Conservation (phyloP, 2,888 invertebrate genomes). For the Helobdella robusta region DNA sequence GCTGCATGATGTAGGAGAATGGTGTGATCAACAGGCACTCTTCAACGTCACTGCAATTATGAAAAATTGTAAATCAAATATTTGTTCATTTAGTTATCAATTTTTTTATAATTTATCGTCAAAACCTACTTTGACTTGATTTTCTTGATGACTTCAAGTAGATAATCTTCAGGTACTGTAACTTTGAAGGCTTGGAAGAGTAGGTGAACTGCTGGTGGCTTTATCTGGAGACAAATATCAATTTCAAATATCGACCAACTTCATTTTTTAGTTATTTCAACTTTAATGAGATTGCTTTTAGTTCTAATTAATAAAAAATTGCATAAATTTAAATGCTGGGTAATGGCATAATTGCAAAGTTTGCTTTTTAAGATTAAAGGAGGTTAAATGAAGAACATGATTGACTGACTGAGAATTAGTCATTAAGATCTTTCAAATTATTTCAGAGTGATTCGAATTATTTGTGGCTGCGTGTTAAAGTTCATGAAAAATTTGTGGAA, state of each 20-base stretch:
- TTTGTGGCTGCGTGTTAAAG: no score
- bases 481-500: no score
- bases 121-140: conserved; percentile 66
- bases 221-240: neutral
- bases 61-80: neutral
- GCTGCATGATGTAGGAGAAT: conserved; percentile 67
- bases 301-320: neutral
- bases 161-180: conserved; percentile 65
- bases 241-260: neutral
- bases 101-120: neutral
- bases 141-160: conserved; percentile 67
- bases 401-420: no score
- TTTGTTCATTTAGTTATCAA: no score
- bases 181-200: conserved; percentile 70
- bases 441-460: no score
- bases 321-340: neutral
- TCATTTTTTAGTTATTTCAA: neutral
- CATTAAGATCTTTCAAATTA: no score
- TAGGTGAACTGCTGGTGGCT: conserved; percentile 57
- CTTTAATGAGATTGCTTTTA: no score
- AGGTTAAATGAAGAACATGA: no score
- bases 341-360: neutral
- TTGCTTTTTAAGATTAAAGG: no score
- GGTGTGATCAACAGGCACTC: conserved; percentile 77
- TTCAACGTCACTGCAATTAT: conserved; percentile 71